Conservation (phyloP, 2,113 vertebrate species). For the Muntiacus reevesi region DNA sequence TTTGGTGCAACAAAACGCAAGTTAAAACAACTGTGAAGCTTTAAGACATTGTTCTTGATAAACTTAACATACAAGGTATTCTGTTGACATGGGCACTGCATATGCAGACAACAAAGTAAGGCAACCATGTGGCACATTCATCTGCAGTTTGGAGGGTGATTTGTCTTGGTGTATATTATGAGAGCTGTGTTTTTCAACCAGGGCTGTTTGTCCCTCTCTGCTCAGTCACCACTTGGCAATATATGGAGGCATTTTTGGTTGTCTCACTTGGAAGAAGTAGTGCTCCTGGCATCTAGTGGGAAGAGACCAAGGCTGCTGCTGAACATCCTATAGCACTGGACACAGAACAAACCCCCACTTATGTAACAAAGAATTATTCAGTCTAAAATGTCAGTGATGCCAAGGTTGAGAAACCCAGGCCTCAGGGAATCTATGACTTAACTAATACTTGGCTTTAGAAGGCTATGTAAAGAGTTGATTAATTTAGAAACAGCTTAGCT, state of each 20-base stretch:
- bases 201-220: neutral
- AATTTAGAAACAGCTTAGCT: neutral
- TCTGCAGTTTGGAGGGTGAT: neutral
- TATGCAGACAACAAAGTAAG: neutral
- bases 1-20: neutral
- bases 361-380: neutral
- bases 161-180: neutral
- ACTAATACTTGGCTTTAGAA: neutral
- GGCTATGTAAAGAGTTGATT: neutral
- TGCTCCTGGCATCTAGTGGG: neutral
- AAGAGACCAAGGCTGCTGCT: neutral
- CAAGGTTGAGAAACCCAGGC: neutral
- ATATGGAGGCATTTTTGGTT: neutral
- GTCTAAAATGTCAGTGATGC: neutral
- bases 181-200: neutral
- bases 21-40: neutral
- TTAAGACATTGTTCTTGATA: neutral
- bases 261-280: neutral
- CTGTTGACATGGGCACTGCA: neutral
- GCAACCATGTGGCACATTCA: rapidly evolving
- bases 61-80: neutral
- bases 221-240: neutral
- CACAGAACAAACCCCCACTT: neutral
- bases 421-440: neutral
- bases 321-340: rapidly evolving